These are phyloP conservation scores for Scylla paramamosain DNA, from an alignment of 1,140 invertebrate species.

Conservation along the genomic window DNA sequence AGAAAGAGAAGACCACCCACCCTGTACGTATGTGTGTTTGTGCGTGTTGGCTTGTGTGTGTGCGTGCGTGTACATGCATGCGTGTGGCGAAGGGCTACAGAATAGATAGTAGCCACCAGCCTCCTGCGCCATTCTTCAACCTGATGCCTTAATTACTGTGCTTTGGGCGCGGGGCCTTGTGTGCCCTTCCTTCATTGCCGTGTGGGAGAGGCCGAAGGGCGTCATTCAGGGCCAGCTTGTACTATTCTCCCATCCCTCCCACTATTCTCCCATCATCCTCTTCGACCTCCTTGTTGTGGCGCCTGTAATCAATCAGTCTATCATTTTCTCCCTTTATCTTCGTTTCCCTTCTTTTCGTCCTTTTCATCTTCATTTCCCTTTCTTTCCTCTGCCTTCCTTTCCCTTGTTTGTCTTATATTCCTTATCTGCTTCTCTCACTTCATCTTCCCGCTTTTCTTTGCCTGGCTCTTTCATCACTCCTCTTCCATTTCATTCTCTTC, in stretches of 20 bases:
- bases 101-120: background rate
- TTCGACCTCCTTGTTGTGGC: background rate
- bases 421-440: background rate
- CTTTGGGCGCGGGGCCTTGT: background rate
- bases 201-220: background rate
- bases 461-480: background rate
- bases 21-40: background rate
- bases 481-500: background rate
- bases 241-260: background rate
- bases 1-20: background rate
- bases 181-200: background rate
- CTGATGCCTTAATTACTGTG: conserved; percentile 18
- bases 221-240: background rate
- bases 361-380: background rate
- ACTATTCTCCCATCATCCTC: background rate
- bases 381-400: background rate
- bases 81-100: background rate
- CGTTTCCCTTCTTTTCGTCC: background rate
- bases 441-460: background rate
- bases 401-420: background rate
- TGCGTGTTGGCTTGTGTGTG: background rate
- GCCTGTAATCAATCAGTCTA: background rate
- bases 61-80: background rate
- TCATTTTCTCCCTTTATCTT: background rate
- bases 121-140: background rate